Evolutionary conservation across 2,113 vertebrate genomes (phyloP).

Genomic region (Phrynocephalus versicolor): DNA sequence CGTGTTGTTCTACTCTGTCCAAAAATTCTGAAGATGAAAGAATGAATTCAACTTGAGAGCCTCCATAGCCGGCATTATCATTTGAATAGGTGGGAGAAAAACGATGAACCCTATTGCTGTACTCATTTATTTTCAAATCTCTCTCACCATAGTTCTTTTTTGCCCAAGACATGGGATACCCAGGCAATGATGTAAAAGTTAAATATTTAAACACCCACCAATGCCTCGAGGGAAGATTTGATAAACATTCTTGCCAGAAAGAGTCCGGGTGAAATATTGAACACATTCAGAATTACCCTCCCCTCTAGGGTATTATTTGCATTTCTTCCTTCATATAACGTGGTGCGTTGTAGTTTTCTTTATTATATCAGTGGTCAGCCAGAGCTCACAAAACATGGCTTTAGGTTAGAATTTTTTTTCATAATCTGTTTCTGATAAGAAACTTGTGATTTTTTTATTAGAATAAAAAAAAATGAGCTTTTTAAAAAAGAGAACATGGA

Average conservation of each 20-base stretch:
- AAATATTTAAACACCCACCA: slow-evolving; percentile 7
- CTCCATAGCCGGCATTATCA: not conserved
- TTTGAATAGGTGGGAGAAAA: not conserved
- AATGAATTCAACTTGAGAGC: not conserved
- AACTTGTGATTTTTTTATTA: not conserved
- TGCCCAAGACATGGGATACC: not conserved
- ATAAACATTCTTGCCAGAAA: slow-evolving; percentile 10
- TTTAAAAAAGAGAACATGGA: no score
- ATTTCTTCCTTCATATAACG: not conserved
- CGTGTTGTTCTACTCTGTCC: not conserved
- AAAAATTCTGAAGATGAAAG: slow-evolving; percentile 5
- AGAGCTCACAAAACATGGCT: not conserved
- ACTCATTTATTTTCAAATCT: not conserved
- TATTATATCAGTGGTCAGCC: not conserved
- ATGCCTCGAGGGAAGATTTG: not conserved
- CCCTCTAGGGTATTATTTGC: slow-evolving; percentile 5
- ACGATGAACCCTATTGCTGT: not conserved
- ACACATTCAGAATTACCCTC: not conserved
- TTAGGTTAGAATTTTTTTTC: not conserved
- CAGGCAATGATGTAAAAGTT: not conserved
- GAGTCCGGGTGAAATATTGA: not conserved
- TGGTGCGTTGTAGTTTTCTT: not conserved
- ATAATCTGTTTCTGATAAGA: no score
- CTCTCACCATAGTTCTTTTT: not conserved
- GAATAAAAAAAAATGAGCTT: not conserved